Base-by-base conservation (phyloP, 2,888 invertebrate species). In the Pandemis cinnamomeana region DNA sequence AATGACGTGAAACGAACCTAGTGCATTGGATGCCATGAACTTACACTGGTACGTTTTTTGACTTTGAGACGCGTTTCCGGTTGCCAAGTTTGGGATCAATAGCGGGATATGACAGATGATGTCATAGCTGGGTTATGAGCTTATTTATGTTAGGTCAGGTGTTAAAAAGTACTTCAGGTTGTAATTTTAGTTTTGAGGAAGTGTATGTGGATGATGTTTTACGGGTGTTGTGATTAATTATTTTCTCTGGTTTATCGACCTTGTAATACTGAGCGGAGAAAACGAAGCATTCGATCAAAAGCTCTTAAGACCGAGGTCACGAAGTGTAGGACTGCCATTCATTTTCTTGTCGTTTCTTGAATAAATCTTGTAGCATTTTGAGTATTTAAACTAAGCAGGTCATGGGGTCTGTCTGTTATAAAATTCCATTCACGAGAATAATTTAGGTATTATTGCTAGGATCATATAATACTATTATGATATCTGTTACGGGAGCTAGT, bases 11-110 rank as follows among this genome's bases (percentile, higher is more conserved):
- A 55, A 7, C 20, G 80, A 80, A 77, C 80, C 78, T 78, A 67
- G 66, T 73, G 70, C 60, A 64, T 71, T 89, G 88, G 88, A 87
- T 89, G 89, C 87, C 80, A 93, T 93, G 93, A 92, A 80, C 77
- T 79, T 78, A 76, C 77, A 79, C 82, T 83, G 91, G 92, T 93
- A 88, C 82, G 90, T 87, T 75, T 77, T 76, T 78, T 75, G 75
- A 72, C 69, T 64, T 69, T 67, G 41, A 27, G 66, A 80, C 79
- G 80, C 78, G 80, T 82, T 84, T 84, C 83, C 81, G 82, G 82
- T 80, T 79, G 82, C 80, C 77, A 78, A 80, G 78, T 81, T 80
- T 76, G 74, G 83, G 86, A 91, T 90, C 90, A 87, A 89, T 90
- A 89, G 84, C 80, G 79, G 77, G 78, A 78, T 84, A 86, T 86